Conservation (phyloP, 2,797 vertebrate genomes). For the Hipposideros larvatus region DNA sequence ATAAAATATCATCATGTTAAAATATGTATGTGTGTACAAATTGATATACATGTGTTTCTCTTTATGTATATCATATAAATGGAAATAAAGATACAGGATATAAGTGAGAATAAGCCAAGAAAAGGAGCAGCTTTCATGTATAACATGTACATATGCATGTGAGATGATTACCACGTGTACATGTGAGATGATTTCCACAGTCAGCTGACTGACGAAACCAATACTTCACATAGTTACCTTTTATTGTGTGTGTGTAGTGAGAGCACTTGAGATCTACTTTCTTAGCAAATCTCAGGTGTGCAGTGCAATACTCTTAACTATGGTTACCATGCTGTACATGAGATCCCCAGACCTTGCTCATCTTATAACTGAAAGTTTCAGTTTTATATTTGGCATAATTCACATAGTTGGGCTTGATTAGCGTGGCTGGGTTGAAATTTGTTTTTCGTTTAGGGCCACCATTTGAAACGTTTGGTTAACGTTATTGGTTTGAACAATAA, state of each 20-base stretch:
- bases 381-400: slow-evolving; percentile 42
- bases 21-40: not conserved
- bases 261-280: not conserved
- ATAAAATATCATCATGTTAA: not conserved
- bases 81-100: not conserved
- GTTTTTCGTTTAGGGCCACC: not conserved
- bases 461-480: slow-evolving; percentile 32
- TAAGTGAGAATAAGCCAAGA: not conserved
- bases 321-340: not conserved
- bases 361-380: not conserved
- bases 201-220: not conserved
- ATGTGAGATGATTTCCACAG: not conserved
- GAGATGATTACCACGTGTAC: not conserved
- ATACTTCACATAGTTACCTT: not conserved
- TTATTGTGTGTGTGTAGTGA: not conserved
- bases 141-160: not conserved
- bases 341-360: not conserved
- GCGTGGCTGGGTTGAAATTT: not conserved
- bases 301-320: not conserved
- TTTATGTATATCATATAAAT: not conserved
- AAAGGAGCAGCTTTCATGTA: not conserved
- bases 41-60: not conserved
- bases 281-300: not conserved
- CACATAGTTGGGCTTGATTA: not conserved
- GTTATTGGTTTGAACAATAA: slow-evolving; percentile 12